Percentiles rank a stretch among this genome's conserved stretches.
Evolutionary conservation across 1,140 invertebrate species (phyloP).

Genomic region (Zaprionus ornatus): DNA sequence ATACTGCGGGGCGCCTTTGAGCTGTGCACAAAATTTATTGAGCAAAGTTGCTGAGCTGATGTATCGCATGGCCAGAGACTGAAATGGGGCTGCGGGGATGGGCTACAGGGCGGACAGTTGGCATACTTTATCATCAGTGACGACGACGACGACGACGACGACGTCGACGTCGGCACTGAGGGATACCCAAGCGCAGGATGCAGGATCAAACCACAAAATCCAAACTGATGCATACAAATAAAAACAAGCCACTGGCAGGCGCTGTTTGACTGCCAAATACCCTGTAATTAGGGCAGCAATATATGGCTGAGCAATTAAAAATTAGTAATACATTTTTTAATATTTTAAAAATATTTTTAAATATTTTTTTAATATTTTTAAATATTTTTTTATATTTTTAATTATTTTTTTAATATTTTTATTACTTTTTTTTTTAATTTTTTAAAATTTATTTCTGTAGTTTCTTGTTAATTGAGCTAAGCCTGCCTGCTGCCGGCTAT

Average conservation of each 20-base stretch:
- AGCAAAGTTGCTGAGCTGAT: conserved; percentile 80
- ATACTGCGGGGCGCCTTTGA: conserved; percentile 73
- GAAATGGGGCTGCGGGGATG: background rate
- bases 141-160: conserved; percentile 51
- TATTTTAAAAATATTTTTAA: background rate
- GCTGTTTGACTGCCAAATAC: background rate
- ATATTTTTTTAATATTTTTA: background rate
- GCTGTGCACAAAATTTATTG: conserved; percentile 76
- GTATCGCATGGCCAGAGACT: conserved; percentile 55
- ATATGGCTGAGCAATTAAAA: background rate
- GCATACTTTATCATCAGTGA: conserved; percentile 79
- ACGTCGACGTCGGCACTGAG: conserved; percentile 52
- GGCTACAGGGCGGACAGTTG: conserved; percentile 64
- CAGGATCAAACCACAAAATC: conserved; percentile 82
- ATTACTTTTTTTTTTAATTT: background rate
- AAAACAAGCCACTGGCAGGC: conserved; percentile 37
- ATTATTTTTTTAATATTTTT: background rate
- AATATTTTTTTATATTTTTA: too few relatives aligned
- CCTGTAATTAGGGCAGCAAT: background rate
- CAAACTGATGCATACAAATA: conserved; percentile 82
- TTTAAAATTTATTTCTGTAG: background rate
- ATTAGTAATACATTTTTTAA: background rate
- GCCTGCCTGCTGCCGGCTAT: background rate
- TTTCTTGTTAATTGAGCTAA: background rate
- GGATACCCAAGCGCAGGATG: conserved; percentile 63